Percentiles rank a stretch among this genome's conserved stretches.
These are phyloP conservation scores for Pseudoips prasinana DNA, from an alignment of 2,888 invertebrate genomes.

Conservation along the genomic window DNA sequence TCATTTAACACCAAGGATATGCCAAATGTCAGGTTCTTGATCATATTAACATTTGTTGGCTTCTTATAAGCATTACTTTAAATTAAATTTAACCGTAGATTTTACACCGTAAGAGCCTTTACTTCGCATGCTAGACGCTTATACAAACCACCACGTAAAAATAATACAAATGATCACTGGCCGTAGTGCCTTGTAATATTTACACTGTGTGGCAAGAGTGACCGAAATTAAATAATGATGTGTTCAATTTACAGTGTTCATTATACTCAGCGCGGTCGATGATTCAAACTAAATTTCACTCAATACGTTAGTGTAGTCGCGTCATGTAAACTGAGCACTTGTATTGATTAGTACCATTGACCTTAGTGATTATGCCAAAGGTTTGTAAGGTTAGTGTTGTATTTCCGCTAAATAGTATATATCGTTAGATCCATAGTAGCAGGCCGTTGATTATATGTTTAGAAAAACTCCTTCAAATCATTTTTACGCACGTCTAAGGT, in stretches of 20 bases:
- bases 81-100: conserved; percentile 30
- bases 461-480: neutral
- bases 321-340: conserved; percentile 2
- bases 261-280: conserved; percentile 11
- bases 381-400: neutral
- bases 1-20: neutral
- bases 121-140: conserved; percentile 20
- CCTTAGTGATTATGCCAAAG: neutral
- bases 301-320: conserved; percentile 6
- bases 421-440: neutral
- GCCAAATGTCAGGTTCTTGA: neutral
- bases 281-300: conserved; percentile 3
- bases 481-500: neutral
- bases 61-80: conserved; percentile 22
- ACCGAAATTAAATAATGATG: conserved; percentile 9
- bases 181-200: conserved; percentile 23
- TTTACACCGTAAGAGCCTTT: conserved; percentile 24
- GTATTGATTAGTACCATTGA: neutral
- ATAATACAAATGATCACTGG: conserved; percentile 19
- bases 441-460: neutral
- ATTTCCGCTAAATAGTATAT: neutral
- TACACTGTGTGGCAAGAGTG: conserved; percentile 18
- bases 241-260: conserved; percentile 25
- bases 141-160: conserved; percentile 29
- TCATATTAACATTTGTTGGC: conserved; percentile 13